These are phyloP conservation scores for Napeogenes inachia DNA, from an alignment of 2,888 invertebrate genomes.

Conservation along the genomic window DNA sequence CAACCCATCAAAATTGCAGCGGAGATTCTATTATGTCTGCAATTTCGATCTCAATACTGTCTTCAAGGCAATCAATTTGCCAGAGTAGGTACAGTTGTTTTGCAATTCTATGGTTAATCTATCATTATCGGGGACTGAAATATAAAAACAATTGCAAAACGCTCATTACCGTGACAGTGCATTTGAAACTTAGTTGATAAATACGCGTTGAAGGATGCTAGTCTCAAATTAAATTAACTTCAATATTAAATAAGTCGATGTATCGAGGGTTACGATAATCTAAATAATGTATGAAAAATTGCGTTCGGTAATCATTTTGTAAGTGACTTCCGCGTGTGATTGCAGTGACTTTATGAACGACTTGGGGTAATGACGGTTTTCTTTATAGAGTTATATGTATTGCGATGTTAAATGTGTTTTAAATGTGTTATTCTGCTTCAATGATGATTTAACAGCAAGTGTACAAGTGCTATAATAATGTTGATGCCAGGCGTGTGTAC, in stretches of 20 bases:
- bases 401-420: too few relatives aligned
- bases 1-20: slow-evolving; percentile 11
- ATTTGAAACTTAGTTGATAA: slow-evolving; percentile 21
- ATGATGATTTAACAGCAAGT: background rate
- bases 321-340: slow-evolving; percentile 13
- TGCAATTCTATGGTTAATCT: slow-evolving; percentile 21
- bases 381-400: slow-evolving; percentile 12
- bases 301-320: slow-evolving; percentile 8
- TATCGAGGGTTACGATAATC: too few relatives aligned
- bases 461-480: slow-evolving; percentile 9
- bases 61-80: slow-evolving; percentile 31
- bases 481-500: slow-evolving; percentile 17
- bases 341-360: slow-evolving; percentile 14
- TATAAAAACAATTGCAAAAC: slow-evolving; percentile 34
- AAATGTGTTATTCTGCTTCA: too few relatives aligned
- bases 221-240: slow-evolving; percentile 20
- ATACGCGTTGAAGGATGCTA: slow-evolving; percentile 23
- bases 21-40: background rate
- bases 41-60: slow-evolving; percentile 10
- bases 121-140: slow-evolving; percentile 18
- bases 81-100: slow-evolving; percentile 27
- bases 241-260: background rate
- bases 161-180: slow-evolving; percentile 21
- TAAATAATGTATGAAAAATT: too few relatives aligned
- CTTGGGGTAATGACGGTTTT: too few relatives aligned